phyloP scores from a whole-genome alignment of 2,888 invertebrate species.

The Apodemia hepburni region DNA sequence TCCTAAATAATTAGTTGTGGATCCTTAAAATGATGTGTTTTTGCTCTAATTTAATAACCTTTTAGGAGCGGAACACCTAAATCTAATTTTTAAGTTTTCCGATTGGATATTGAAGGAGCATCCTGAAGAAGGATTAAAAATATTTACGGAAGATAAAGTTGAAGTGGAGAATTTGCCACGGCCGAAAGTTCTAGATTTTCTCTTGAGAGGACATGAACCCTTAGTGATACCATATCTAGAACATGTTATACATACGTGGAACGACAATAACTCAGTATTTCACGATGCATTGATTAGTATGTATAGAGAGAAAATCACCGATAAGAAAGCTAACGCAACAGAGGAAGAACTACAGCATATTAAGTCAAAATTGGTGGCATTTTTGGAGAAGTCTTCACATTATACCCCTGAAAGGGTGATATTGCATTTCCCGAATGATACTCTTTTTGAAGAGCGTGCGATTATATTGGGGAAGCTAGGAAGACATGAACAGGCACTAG shows the following conservation, averaged over 20 bases:
- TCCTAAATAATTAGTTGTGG: too few species aligned
- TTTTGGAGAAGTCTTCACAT: slow-evolving; percentile 88
- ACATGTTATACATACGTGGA: slow-evolving; percentile 95
- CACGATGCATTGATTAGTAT: slow-evolving; percentile 96
- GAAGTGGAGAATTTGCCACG: slow-evolving; percentile 95
- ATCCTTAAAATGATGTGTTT: too few species aligned
- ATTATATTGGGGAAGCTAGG: slow-evolving; percentile 95
- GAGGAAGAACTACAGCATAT: slow-evolving; percentile 61
- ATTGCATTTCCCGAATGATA: slow-evolving; percentile 91
- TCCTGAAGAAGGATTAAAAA: slow-evolving; percentile 93
- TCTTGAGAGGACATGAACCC: slow-evolving; percentile 89
- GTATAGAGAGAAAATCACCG: slow-evolving; percentile 88
- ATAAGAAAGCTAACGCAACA: slow-evolving; percentile 50
- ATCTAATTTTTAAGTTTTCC: slow-evolving; percentile 95
- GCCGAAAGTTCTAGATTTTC: slow-evolving; percentile 92
- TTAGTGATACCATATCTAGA: slow-evolving; percentile 96
- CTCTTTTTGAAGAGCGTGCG: slow-evolving; percentile 95
- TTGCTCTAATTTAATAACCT: too few species aligned
- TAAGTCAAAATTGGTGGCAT: slow-evolving; percentile 83
- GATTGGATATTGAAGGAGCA: slow-evolving; percentile 94
- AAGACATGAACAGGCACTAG: slow-evolving; percentile 94
- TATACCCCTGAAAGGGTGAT: slow-evolving; percentile 94
- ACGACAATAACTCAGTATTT: slow-evolving; percentile 90
- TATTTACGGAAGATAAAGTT: slow-evolving; percentile 92
- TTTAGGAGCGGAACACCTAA: slow-evolving; percentile 86